Conservation (phyloP, 2,888 invertebrate species). For the Dryomyza anilis region DNA sequence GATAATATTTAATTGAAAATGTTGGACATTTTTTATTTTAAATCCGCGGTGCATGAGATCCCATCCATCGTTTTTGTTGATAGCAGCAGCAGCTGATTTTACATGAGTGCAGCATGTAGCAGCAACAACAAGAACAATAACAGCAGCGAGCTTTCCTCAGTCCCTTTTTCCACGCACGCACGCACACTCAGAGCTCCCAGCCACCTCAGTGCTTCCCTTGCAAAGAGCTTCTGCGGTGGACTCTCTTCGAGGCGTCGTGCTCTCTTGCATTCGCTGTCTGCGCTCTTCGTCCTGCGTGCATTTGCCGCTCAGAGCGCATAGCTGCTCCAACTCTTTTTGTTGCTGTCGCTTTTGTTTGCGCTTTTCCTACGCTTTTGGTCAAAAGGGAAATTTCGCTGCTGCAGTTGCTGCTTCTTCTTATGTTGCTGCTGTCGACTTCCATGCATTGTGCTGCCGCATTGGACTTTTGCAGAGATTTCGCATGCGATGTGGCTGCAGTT, state of each 20-base stretch:
- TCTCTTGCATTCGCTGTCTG: neutral
- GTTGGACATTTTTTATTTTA: no score
- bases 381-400: neutral
- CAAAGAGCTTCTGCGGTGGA: slow-evolving; percentile 6
- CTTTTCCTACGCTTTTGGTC: slow-evolving; percentile 19
- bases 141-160: slow-evolving; percentile 12
- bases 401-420: slow-evolving; percentile 6
- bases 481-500: slow-evolving; percentile 60
- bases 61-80: no score
- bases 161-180: slow-evolving; percentile 27
- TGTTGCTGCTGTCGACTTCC: neutral
- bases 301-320: neutral
- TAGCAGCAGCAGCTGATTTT: slow-evolving; percentile 16
- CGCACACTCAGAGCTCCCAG: slow-evolving; percentile 29
- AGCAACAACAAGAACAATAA: slow-evolving; percentile 2
- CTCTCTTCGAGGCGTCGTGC: neutral
- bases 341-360: neutral
- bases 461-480: slow-evolving; percentile 60
- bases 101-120: slow-evolving; percentile 25
- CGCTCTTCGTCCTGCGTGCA: slow-evolving; percentile 12
- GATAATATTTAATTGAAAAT: no score
- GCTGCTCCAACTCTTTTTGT: slow-evolving; percentile 21
- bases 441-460: slow-evolving; percentile 37
- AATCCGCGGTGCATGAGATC: no score
- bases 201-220: slow-evolving; percentile 5